Conservation (phyloP, 2,797 vertebrate genomes). For the Alca torda region DNA sequence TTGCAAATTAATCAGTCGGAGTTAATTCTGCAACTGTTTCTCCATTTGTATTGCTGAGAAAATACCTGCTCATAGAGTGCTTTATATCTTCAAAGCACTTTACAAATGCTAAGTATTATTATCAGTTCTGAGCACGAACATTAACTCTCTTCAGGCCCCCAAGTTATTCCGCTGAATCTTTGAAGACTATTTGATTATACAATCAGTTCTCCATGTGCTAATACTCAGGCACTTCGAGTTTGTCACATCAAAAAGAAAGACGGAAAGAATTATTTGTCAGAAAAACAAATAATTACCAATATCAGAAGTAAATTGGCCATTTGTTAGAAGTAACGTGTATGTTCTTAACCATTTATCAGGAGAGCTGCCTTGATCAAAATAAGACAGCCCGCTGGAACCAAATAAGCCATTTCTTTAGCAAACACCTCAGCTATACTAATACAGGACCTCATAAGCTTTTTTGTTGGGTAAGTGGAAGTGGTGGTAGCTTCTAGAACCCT, state of each 20-base stretch:
- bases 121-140: neutral
- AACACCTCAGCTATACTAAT: neutral
- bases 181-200: slow-evolving; percentile 69
- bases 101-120: neutral
- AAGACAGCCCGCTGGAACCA: neutral
- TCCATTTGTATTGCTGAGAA: neutral
- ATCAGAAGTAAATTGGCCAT: slow-evolving; percentile 46
- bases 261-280: slow-evolving; percentile 4
- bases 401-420: neutral
- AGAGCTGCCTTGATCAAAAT: slow-evolving; percentile 17
- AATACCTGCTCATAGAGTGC: neutral
- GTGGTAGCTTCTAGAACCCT: neutral
- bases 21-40: neutral
- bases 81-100: slow-evolving; percentile 5
- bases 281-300: slow-evolving; percentile 13
- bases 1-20: fast-evolving
- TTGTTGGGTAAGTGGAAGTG: neutral
- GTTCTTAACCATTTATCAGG: neutral
- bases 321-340: neutral
- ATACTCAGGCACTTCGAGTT: slow-evolving; percentile 26
- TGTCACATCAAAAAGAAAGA: slow-evolving; percentile 65
- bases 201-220: slow-evolving; percentile 54
- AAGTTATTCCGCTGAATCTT: slow-evolving; percentile 46
- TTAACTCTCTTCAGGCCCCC: slow-evolving; percentile 47
- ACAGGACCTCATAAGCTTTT: neutral